Conservation (phyloP, 2,797 vertebrate species). For the Dendrocincla fuliginosa region DNA sequence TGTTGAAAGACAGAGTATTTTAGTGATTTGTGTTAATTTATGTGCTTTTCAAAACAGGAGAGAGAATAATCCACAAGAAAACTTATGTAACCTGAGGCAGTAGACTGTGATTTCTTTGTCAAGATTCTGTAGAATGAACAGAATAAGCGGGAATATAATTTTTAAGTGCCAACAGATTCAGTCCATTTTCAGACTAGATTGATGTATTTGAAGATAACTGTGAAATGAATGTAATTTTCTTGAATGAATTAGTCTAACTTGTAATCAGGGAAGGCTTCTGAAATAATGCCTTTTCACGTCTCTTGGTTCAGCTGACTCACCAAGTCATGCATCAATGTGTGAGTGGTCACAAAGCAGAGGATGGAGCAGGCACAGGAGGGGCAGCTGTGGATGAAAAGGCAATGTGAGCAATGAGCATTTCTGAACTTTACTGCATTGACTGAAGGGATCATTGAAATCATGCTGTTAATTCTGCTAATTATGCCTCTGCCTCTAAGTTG, state of each 20-base stretch:
- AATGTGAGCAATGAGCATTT: accelerated
- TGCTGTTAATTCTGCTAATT: background rate
- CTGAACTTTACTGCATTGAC: background rate
- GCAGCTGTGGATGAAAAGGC: background rate
- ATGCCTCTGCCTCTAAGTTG: accelerated
- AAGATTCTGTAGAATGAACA: background rate
- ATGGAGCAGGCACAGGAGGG: background rate
- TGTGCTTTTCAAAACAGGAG: background rate
- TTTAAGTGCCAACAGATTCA: background rate
- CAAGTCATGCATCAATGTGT: accelerated
- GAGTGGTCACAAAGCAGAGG: background rate
- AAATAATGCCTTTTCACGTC: background rate
- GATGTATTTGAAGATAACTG: background rate
- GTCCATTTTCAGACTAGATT: background rate
- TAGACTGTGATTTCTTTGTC: background rate
- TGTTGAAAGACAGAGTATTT: background rate
- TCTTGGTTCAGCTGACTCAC: background rate
- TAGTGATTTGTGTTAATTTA: background rate
- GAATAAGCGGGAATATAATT: background rate
- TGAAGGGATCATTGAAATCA: background rate
- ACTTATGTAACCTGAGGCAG: background rate
- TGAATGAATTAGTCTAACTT: conserved; percentile 6
- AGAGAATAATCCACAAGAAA: background rate
- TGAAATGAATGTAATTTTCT: background rate
- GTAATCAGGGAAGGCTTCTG: background rate